A percentile compares a stretch with the other conserved stretches of the same genome.
Evolutionary conservation across 2,113 vertebrate genomes (phyloP).

Genomic region (Macroglossus sobrinus): DNA sequence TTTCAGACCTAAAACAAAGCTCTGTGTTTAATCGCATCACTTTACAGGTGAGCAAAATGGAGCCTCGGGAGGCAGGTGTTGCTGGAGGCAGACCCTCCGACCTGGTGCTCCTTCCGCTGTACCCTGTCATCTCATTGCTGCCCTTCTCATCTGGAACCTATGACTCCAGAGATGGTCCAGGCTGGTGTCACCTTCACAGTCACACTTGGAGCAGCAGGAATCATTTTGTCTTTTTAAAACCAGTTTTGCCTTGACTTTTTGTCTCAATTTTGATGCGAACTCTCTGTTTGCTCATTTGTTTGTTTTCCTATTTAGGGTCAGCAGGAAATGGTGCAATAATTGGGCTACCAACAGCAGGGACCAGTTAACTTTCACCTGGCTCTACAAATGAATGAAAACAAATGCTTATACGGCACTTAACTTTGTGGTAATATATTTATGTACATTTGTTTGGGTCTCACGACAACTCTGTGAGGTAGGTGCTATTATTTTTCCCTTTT

Average conservation of each 20-base stretch:
- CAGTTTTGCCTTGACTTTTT: not conserved
- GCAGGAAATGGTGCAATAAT: not conserved
- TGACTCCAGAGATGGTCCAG: not conserved
- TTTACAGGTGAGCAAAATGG: not conserved
- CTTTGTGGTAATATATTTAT: not conserved
- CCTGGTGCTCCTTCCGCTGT: not conserved
- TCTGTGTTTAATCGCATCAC: not conserved
- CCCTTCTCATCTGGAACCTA: not conserved
- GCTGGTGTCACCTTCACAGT: not conserved
- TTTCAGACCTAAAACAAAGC: not conserved
- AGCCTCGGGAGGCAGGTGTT: too few relatives aligned
- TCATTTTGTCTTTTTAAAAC: constrained; percentile 11
- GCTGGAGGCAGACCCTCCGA: not conserved
- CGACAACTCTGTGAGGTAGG: not conserved
- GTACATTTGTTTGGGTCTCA: not conserved
- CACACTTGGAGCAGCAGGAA: not conserved
- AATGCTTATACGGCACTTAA: not conserved
- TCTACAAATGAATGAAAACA: not conserved
- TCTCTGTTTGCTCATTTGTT: not conserved
- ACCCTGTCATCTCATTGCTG: not conserved
- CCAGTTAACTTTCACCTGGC: not conserved
- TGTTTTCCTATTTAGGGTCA: not conserved
- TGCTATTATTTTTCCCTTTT: not conserved
- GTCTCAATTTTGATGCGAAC: not conserved
- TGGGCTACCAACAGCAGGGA: not conserved